Evolutionary conservation across 2,113 vertebrate species (phyloP).

Genomic region (Sebastes schlegelii): DNA sequence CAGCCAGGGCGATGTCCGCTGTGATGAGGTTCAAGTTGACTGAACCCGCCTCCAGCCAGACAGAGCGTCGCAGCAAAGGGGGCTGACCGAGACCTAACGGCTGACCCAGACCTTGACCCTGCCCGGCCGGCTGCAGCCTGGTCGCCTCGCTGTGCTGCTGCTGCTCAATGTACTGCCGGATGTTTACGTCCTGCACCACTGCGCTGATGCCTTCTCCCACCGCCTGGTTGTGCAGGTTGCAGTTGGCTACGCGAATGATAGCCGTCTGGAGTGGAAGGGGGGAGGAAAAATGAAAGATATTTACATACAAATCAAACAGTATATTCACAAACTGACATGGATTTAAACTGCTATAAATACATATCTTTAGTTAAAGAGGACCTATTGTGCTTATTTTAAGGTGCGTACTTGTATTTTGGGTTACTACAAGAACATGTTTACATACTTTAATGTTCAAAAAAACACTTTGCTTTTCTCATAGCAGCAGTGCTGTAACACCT

Average conservation of each 20-base stretch:
- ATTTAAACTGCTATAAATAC: neutral
- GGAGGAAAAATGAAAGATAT: neutral
- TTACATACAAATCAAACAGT: neutral
- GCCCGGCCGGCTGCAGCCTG: conserved; percentile 69
- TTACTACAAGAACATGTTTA: no score
- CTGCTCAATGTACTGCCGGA: conserved; percentile 92
- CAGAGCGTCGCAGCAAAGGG: conserved; percentile 90
- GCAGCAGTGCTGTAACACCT: no score
- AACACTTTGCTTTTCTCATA: no score
- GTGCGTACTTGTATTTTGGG: no score
- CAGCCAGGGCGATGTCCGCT: conserved; percentile 94
- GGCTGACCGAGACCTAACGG: conserved; percentile 85
- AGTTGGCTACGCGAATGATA: conserved; percentile 91
- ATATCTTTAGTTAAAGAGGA: neutral
- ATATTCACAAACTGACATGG: neutral
- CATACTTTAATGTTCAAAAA: no score
- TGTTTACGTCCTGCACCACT: conserved; percentile 92
- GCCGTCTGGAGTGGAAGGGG: conserved; percentile 85
- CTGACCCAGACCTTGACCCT: conserved; percentile 70
- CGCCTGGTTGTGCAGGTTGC: conserved; percentile 97
- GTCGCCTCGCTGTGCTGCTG: conserved; percentile 71
- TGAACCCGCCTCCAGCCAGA: conserved; percentile 97
- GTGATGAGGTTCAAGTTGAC: conserved; percentile 94
- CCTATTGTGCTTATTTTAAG: no score
- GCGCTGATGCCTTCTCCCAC: conserved; percentile 97